These are phyloP conservation scores for Microcebus tavaratra DNA, from an alignment of 2,113 vertebrate genomes.

Conservation along the genomic window DNA sequence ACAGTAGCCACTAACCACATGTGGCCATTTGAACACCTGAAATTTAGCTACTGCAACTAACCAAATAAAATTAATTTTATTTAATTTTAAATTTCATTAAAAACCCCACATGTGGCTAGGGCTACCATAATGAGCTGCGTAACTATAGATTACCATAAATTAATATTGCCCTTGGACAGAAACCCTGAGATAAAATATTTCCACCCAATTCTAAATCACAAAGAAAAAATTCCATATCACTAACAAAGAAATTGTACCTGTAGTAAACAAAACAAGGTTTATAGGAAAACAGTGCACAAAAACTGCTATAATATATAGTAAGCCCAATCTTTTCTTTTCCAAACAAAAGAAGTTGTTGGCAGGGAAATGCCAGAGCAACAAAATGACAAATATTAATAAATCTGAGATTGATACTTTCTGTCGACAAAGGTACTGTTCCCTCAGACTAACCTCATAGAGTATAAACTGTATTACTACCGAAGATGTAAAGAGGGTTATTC, in stretches of 20 bases:
- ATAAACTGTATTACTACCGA: neutral
- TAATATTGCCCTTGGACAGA: neutral
- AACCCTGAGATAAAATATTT: neutral
- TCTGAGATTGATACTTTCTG: neutral
- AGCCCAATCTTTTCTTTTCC: neutral
- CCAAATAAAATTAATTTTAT: neutral
- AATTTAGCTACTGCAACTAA: neutral
- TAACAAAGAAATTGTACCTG: neutral
- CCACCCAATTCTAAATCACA: neutral
- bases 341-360: neutral
- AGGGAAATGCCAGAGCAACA: neutral
- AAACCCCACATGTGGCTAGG: neutral
- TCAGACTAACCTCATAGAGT: neutral
- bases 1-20: neutral
- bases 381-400: neutral
- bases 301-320: neutral
- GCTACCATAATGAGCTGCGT: neutral
- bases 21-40: neutral
- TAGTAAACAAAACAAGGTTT: neutral
- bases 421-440: neutral
- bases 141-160: neutral
- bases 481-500: neutral
- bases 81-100: neutral
- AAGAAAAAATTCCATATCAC: neutral
- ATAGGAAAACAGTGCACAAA: neutral